phyloP scores from a whole-genome alignment of 2,113 vertebrate genomes.

The Larimichthys polyactis region DNA sequence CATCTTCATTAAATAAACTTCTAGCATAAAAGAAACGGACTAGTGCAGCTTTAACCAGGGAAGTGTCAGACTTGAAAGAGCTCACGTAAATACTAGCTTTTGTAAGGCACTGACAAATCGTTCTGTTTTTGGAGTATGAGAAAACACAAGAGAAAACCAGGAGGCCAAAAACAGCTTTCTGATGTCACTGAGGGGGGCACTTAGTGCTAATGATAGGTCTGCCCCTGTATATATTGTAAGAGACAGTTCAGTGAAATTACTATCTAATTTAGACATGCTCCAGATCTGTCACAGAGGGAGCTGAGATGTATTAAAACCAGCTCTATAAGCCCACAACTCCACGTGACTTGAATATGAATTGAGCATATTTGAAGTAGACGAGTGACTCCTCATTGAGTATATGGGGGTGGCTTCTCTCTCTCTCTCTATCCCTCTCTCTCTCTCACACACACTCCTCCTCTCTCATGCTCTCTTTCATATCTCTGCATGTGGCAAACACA shows the following conservation, averaged over 20 bases:
- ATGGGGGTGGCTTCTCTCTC: slow-evolving; percentile 34
- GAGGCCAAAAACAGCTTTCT: slow-evolving; percentile 20
- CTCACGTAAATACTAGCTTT: background rate
- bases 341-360: slow-evolving; percentile 55
- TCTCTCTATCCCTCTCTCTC: background rate
- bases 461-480: slow-evolving; percentile 28
- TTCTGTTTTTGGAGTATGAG: background rate
- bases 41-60: background rate
- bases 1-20: background rate
- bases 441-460: slow-evolving; percentile 27
- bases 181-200: slow-evolving; percentile 8
- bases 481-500: slow-evolving; percentile 54
- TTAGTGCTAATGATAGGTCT: slow-evolving; percentile 49
- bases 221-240: slow-evolving; percentile 38
- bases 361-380: slow-evolving; percentile 38
- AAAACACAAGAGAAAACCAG: slow-evolving; percentile 23
- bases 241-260: slow-evolving; percentile 67
- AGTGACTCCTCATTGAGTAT: slow-evolving; percentile 33
- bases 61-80: background rate
- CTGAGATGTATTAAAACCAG: slow-evolving; percentile 55
- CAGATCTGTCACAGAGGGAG: slow-evolving; percentile 61
- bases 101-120: background rate
- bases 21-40: background rate
- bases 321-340: slow-evolving; percentile 38
- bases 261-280: slow-evolving; percentile 64